Conservation (phyloP, 1,140 invertebrate genomes). For the Drosophila jambulina region DNA sequence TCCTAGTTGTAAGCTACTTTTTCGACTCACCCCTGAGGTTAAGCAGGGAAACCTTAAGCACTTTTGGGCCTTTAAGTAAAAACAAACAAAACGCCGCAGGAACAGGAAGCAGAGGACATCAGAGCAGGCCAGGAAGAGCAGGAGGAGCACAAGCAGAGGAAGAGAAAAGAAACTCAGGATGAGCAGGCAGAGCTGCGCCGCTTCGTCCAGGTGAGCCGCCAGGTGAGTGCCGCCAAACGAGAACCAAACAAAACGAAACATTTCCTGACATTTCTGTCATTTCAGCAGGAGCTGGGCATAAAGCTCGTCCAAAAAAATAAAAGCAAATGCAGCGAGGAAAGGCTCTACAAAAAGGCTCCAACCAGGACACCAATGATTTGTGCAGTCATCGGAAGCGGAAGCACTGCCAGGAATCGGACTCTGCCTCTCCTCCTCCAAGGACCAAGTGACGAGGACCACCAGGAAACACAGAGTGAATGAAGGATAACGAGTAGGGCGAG, state of each 20-base stretch:
- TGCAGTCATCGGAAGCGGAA: conserved; percentile 64
- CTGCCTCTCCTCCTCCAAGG: conserved; percentile 4
- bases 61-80: conserved; percentile 36
- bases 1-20: neutral
- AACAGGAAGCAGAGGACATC: neutral
- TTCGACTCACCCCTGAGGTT: neutral
- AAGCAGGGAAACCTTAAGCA: neutral
- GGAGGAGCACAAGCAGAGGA: neutral
- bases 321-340: conserved; percentile 21
- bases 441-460: conserved; percentile 48
- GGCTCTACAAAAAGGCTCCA: conserved; percentile 16
- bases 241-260: conserved; percentile 57
- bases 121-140: conserved; percentile 1
- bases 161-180: neutral
- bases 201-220: conserved; percentile 3
- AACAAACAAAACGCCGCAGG: conserved; percentile 42
- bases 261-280: conserved; percentile 67
- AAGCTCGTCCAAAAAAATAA: conserved; percentile 24
- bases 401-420: conserved; percentile 20
- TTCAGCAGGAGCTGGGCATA: conserved; percentile 56
- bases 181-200: neutral
- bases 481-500: conserved; percentile 12
- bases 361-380: conserved; percentile 45
- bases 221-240: conserved; percentile 29
- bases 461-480: conserved; percentile 2